These are phyloP conservation scores for Gnathonemus longibarbis DNA, from an alignment of 2,113 vertebrate genomes.

Conservation along the genomic window DNA sequence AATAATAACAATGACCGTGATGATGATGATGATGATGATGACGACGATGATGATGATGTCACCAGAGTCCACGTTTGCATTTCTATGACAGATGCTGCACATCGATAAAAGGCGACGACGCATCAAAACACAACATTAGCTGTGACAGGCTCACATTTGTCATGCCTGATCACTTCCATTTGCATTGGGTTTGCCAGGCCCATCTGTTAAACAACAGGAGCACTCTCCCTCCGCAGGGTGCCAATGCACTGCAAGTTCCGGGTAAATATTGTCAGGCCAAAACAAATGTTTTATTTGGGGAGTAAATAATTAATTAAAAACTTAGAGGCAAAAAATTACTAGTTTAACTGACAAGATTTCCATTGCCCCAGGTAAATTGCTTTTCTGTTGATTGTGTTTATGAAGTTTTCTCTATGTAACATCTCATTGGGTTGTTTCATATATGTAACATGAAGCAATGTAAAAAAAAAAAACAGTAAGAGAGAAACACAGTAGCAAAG, in stretches of 20 bases:
- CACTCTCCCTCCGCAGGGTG: neutral
- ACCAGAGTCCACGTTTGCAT: neutral
- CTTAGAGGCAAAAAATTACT: neutral
- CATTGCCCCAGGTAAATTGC: neutral
- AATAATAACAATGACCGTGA: neutral
- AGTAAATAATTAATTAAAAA: neutral
- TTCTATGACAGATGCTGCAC: neutral
- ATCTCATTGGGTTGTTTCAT: neutral
- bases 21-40: neutral
- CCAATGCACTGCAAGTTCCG: neutral
- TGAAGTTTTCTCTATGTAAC: neutral
- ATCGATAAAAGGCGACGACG: neutral
- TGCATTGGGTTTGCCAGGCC: slow-evolving; percentile 3
- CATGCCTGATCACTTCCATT: slow-evolving; percentile 13
- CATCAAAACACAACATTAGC: slow-evolving; percentile 18
- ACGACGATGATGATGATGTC: neutral
- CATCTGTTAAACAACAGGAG: slow-evolving; percentile 15
- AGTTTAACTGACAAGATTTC: neutral
- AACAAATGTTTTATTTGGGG: slow-evolving; percentile 11
- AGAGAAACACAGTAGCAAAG: neutral
- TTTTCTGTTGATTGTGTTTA: neutral
- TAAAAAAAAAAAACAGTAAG: neutral
- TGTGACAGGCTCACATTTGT: slow-evolving; percentile 16
- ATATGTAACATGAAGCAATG: neutral
- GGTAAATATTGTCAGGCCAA: slow-evolving; percentile 14